A percentile compares a stretch with the other conserved stretches of the same genome.
These are phyloP conservation scores for Cichladusa arquata DNA, from an alignment of 2,113 vertebrate species.

Conservation along the genomic window DNA sequence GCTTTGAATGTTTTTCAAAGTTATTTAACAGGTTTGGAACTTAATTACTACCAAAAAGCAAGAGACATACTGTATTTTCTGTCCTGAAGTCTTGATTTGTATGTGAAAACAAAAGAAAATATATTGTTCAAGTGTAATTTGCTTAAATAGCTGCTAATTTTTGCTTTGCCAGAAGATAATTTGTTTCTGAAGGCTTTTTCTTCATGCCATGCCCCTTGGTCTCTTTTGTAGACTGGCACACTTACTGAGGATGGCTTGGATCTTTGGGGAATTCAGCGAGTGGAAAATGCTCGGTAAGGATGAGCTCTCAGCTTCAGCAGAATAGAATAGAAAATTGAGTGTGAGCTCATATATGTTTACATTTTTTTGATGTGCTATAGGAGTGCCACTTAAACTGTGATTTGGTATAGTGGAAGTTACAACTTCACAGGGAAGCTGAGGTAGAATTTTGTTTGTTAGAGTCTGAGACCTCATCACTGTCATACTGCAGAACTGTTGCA, in stretches of 20 bases:
- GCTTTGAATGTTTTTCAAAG: not conserved
- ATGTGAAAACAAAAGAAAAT: not conserved
- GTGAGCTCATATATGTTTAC: not conserved
- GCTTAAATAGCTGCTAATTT: not conserved
- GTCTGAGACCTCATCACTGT: not conserved
- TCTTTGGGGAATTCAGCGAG: conserved; percentile 92
- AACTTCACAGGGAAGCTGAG: not conserved
- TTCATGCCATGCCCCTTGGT: not conserved
- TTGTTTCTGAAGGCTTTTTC: not conserved
- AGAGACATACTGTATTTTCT: not conserved
- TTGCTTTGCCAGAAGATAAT: not conserved
- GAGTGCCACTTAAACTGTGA: not conserved
- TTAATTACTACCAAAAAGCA: not conserved
- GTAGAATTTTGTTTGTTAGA: not conserved
- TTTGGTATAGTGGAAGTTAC: not conserved
- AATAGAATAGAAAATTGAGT: not conserved
- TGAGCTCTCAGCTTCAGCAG: not conserved
- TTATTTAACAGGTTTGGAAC: not conserved
- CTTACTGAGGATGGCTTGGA: conserved; percentile 97
- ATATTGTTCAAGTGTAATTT: not conserved
- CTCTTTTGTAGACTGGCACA: conserved; percentile 86
- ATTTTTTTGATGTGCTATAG: not conserved
- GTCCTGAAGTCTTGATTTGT: not conserved
- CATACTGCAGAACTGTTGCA: not conserved
- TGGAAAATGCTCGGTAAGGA: conserved; percentile 83